Evolutionary conservation across 2,797 vertebrate species (phyloP), one percentile per base, ranked within the genome.

Genomic region (Cirrhinus molitorella): DNA sequence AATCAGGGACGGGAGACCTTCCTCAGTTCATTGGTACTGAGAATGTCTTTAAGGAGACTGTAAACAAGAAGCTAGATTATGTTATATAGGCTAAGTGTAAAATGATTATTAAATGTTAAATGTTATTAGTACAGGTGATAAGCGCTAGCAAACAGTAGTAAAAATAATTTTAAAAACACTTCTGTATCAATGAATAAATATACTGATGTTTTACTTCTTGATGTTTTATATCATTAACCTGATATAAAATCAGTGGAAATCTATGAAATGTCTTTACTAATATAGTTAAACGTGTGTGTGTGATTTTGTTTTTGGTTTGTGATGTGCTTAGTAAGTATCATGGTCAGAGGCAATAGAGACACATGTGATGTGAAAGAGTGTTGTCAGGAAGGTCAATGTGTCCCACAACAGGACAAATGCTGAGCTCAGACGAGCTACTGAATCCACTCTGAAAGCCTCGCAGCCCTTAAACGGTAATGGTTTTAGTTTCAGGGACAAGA

Each of bases 361-460:
- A 68, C 73, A 47, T 70, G 65, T 83, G 40, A 83, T 61, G 53
- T 70, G 14, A 70, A 78, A 83, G 28, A 83, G 72, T 53, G 34
- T 66, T 77, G 81, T 83, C 81, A 83, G 66, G 66, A 78, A 78
- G 73, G 81, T 83, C 81, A 83, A 8, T 25, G 74, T 83, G 81
- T 70, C 74, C 81, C 74, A 63, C 74, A 78, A 16, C 66, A 45
- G 65, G 74, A 78, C 43, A 71, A 61, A 67, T 34, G 73, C 80
- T 66, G 73, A 68, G 63, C 73, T 70, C 65, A 67, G 73, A 19
- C 31, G 14, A 65, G 72, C n/a, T 45, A 57, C 21, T 43, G 31
- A 67, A 28, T 75, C 49, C 71, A 55, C 47, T 34, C 66, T 55
- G n/a, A 66, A 83, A 75, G 80, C 80, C 59, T 82, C 5, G 5